These are phyloP conservation scores for Heliothis subflexa DNA, from an alignment of 1,140 invertebrate species.

Conservation along the genomic window DNA sequence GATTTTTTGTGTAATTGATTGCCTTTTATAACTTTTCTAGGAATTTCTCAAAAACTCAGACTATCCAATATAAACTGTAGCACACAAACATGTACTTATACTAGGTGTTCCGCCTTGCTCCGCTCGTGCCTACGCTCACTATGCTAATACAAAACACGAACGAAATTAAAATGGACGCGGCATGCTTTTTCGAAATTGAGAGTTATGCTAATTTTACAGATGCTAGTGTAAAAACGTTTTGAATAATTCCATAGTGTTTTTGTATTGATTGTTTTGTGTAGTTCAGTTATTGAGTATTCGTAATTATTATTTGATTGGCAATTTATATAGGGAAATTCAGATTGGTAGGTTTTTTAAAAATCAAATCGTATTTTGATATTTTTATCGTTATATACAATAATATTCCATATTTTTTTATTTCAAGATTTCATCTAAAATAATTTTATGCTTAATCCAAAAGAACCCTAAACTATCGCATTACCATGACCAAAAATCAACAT, in stretches of 20 bases:
- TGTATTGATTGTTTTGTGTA: not conserved
- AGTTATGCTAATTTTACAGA: slow-evolving; percentile 12
- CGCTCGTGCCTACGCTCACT: slow-evolving; percentile 65
- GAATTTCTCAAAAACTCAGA: not conserved
- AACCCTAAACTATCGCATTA: too few species aligned
- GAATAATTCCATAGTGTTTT: slow-evolving; percentile 11
- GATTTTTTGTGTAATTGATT: too few species aligned
- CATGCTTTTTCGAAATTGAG: slow-evolving; percentile 44
- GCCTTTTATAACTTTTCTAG: not conserved
- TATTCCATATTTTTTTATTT: too few species aligned
- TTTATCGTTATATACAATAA: too few species aligned
- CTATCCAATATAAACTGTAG: not conserved
- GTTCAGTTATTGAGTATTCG: not conserved
- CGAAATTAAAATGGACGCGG: slow-evolving; percentile 42
- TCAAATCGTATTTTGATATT: too few species aligned
- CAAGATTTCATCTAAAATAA: too few species aligned
- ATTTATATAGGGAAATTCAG: too few species aligned
- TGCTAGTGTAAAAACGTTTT: not conserved
- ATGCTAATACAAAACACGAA: slow-evolving; percentile 65
- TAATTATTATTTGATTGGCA: not conserved
- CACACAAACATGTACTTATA: slow-evolving; percentile 25
- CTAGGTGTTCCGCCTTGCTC: slow-evolving; percentile 42
- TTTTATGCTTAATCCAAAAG: too few species aligned
- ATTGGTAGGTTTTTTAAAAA: too few species aligned
- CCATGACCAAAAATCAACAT: not conserved